Evolutionary conservation across 2,797 vertebrate species (phyloP).

Genomic region (Cetoscarus ocellatus): DNA sequence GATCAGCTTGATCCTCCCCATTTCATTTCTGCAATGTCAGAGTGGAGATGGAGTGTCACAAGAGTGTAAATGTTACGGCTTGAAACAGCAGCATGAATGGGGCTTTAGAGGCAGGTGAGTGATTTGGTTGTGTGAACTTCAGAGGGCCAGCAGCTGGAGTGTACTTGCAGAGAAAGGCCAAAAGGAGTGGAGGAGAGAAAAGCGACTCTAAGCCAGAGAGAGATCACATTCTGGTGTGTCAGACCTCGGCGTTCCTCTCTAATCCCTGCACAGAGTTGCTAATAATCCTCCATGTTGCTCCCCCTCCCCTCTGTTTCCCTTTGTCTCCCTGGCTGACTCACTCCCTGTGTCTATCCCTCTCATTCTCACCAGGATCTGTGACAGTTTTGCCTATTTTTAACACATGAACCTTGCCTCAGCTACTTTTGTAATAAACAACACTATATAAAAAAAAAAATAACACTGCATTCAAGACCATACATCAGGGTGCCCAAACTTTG

Average conservation of each 20-base stretch:
- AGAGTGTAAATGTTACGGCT: too few species aligned
- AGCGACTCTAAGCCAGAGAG: conserved; percentile 69
- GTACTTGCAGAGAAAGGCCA: conserved; percentile 47
- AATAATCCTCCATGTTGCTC: conserved; percentile 72
- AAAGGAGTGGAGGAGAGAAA: conserved; percentile 43
- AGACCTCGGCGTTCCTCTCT: conserved; percentile 68
- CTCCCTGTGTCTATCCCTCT: conserved; percentile 34
- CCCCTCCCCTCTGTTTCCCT: conserved; percentile 41
- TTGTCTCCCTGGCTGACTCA: conserved; percentile 51
- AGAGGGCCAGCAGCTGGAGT: conserved; percentile 20
- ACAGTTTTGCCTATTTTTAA: conserved; percentile 26
- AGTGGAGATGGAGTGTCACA: too few species aligned
- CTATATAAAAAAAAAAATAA: background rate
- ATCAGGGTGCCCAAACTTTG: too few species aligned
- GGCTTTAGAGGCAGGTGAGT: conserved; percentile 26
- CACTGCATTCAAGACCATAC: too few species aligned
- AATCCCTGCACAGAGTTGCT: conserved; percentile 67
- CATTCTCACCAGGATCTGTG: conserved; percentile 28
- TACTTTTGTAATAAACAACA: background rate
- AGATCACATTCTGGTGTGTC: conserved; percentile 68
- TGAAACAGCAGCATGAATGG: too few species aligned
- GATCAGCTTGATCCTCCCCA: too few species aligned
- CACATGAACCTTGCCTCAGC: background rate
- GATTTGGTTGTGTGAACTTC: conserved; percentile 46
- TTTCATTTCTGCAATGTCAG: too few species aligned